These are phyloP conservation scores for Ophion ellenae DNA, from an alignment of 2,888 invertebrate species.

Conservation along the genomic window DNA sequence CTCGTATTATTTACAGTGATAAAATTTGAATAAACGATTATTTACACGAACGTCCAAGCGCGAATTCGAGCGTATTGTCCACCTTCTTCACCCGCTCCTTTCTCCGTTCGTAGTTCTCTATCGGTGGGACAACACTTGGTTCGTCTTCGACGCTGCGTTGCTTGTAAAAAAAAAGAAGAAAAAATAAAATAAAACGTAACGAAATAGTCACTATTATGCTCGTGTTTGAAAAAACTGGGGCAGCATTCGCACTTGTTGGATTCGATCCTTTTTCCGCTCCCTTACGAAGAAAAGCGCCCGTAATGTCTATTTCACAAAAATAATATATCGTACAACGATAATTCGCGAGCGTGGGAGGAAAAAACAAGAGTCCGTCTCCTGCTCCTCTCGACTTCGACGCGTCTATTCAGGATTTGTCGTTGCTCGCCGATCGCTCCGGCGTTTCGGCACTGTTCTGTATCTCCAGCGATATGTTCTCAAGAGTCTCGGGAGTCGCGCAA, in stretches of 20 bases:
- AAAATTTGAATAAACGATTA: slow-evolving; percentile 19
- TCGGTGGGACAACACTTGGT: neutral
- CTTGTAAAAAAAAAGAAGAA: neutral
- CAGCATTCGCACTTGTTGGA: neutral
- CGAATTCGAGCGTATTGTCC: slow-evolving; percentile 14
- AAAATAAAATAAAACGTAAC: neutral
- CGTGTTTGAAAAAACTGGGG: neutral
- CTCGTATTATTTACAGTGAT: slow-evolving; percentile 28
- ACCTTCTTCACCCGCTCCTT: neutral
- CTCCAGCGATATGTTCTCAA: slow-evolving; percentile 75
- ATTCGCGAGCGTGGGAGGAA: neutral
- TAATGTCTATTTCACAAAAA: neutral
- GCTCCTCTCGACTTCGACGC: neutral
- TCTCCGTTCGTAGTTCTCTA: neutral
- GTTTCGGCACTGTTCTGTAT: slow-evolving; percentile 73
- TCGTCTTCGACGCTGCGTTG: neutral
- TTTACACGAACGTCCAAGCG: slow-evolving; percentile 44
- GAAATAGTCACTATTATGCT: neutral
- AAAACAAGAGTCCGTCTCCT: neutral
- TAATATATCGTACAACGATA: slow-evolving; percentile 22
- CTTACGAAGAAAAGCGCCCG: neutral
- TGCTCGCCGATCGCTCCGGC: slow-evolving; percentile 69
- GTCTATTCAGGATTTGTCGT: slow-evolving; percentile 18
- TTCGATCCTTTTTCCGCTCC: neutral
- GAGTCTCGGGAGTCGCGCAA: slow-evolving; percentile 64